Conservation (phyloP, 2,888 invertebrate genomes). For the Xestia rhomboidea region DNA sequence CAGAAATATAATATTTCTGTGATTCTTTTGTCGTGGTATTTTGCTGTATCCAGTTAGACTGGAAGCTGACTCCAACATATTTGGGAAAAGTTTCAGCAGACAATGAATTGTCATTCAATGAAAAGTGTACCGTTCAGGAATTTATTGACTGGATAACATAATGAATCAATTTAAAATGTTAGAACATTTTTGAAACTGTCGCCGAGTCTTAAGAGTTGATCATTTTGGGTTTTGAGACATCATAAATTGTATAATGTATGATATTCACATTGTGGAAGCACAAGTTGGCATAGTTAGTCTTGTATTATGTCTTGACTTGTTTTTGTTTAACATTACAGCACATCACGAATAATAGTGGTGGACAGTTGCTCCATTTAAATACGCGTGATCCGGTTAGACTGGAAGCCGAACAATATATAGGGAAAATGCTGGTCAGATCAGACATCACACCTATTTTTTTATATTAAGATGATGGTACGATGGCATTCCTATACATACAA, state of each 20-base stretch:
- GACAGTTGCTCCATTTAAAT: not conserved
- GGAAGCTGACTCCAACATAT: not conserved
- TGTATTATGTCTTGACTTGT: not conserved
- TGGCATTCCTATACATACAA: not conserved
- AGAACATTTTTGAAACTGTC: not conserved
- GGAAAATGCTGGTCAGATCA: not conserved
- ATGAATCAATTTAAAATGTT: not conserved
- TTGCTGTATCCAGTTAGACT: not conserved
- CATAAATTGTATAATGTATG: conserved; percentile 34
- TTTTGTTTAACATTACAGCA: not conserved
- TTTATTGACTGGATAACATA: not conserved
- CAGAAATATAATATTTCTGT: not conserved
- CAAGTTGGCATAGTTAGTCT: conserved; percentile 55
- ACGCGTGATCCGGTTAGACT: not conserved
- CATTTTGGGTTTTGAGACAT: conserved; percentile 43
- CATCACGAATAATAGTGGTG: not conserved
- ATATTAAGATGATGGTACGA: not conserved
- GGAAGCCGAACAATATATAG: not conserved
- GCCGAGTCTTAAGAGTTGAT: not conserved
- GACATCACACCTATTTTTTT: not conserved
- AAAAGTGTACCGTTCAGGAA: not conserved
- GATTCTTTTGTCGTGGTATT: not conserved
- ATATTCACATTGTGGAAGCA: conserved; percentile 59
- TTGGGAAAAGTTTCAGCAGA: not conserved
- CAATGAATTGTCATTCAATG: not conserved